These are phyloP conservation scores for Cyphomyrus plagiostoma DNA, from an alignment of 2,113 vertebrate genomes.

Conservation along the genomic window DNA sequence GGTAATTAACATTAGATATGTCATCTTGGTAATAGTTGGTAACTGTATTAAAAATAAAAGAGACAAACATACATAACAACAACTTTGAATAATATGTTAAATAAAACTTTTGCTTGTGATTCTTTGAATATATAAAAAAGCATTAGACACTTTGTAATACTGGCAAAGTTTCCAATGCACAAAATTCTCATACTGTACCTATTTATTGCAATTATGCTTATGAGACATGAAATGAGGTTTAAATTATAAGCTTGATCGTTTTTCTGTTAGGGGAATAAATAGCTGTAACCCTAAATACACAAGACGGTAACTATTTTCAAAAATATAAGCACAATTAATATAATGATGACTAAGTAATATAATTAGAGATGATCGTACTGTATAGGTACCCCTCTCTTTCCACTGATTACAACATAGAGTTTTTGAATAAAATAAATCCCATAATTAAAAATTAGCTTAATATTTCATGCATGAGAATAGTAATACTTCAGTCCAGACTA, in stretches of 20 bases:
- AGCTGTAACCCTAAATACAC: neutral
- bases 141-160: neutral
- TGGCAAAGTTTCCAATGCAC: neutral
- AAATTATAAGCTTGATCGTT: neutral
- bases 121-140: neutral
- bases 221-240: neutral
- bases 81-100: neutral
- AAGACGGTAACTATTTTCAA: neutral
- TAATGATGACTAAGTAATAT: neutral
- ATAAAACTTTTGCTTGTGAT: neutral
- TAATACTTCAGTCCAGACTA: neutral
- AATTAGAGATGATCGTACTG: neutral
- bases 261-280: neutral
- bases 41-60: neutral
- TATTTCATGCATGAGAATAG: slow-evolving; percentile 1
- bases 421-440: neutral
- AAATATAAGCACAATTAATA: neutral
- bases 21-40: neutral
- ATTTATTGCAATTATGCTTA: neutral
- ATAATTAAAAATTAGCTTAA: neutral
- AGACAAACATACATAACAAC: neutral
- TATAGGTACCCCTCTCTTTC: neutral
- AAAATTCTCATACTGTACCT: neutral
- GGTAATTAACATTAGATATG: neutral
- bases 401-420: neutral